Evolutionary conservation across 2,888 invertebrate genomes (phyloP).

Genomic region (Crepidodera aurea): DNA sequence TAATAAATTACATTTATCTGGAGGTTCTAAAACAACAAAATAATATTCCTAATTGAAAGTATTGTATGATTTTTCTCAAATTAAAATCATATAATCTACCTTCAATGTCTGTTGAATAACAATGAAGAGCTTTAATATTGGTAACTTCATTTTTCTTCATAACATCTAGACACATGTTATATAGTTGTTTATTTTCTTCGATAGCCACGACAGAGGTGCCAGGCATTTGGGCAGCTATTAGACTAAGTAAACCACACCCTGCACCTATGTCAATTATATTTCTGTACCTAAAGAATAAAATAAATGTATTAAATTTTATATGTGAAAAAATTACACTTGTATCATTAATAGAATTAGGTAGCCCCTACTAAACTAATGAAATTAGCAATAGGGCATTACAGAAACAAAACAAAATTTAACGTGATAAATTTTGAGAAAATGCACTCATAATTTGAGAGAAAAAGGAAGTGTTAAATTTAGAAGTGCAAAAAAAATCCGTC

Average conservation of each 20-base stretch:
- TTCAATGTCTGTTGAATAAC: conserved; percentile 67
- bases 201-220: conserved; percentile 70
- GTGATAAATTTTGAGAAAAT: too few species aligned
- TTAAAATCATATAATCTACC: too few species aligned
- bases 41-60: too few species aligned
- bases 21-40: too few species aligned
- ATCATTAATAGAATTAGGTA: too few species aligned
- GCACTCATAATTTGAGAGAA: too few species aligned
- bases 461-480: too few species aligned
- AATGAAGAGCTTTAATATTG: conserved; percentile 65
- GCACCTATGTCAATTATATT: conserved; percentile 78
- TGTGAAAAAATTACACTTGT: too few species aligned
- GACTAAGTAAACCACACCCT: conserved; percentile 78
- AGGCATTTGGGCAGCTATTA: conserved; percentile 66
- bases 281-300: conserved; percentile 55
- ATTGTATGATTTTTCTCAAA: too few species aligned
- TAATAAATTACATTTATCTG: conserved; percentile 63
- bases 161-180: conserved; percentile 68
- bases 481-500: too few species aligned
- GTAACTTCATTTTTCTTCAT: conserved; percentile 62
- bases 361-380: too few species aligned
- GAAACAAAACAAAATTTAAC: conserved; percentile 1
- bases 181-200: conserved; percentile 73
- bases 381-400: too few species aligned
- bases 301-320: not conserved